Conservation (phyloP, 2,797 vertebrate genomes). For the Trematomus bernacchii region DNA sequence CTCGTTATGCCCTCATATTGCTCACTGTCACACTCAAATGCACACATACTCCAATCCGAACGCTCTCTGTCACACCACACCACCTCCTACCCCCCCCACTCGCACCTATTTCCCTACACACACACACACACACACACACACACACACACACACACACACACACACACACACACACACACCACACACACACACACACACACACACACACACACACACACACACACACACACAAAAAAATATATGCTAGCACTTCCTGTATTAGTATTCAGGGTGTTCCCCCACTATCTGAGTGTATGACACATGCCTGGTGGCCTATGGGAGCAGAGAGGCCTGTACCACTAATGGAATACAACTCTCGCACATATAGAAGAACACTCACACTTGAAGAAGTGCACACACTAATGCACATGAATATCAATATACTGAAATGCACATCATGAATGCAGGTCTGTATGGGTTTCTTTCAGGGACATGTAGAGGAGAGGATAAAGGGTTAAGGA, state of each 20-base stretch:
- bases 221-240: constrained; percentile 30
- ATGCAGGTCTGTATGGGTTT: too few relatives aligned
- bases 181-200: constrained; percentile 26
- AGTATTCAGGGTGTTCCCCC: constrained; percentile 64
- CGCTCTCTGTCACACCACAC: constrained; percentile 44
- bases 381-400: not conserved
- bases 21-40: constrained; percentile 54
- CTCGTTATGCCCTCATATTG: not conserved
- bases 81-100: not conserved
- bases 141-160: constrained; percentile 16
- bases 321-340: constrained; percentile 57
- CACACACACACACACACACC: constrained; percentile 24
- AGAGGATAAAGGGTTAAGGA: too few relatives aligned
- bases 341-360: constrained; percentile 55
- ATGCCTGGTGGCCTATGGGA: constrained; percentile 52
- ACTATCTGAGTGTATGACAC: constrained; percentile 53
- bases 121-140: not conserved
- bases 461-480: too few relatives aligned
- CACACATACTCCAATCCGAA: constrained; percentile 52
- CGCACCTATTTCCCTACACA: not conserved
- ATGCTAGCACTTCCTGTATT: constrained; percentile 59
- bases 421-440: too few relatives aligned
- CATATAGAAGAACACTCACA: constrained; percentile 19
- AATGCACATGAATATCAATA: too few relatives aligned
- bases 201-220: constrained; percentile 28